These are phyloP conservation scores for Albula glossodonta DNA, from an alignment of 2,113 vertebrate species.

Conservation along the genomic window DNA sequence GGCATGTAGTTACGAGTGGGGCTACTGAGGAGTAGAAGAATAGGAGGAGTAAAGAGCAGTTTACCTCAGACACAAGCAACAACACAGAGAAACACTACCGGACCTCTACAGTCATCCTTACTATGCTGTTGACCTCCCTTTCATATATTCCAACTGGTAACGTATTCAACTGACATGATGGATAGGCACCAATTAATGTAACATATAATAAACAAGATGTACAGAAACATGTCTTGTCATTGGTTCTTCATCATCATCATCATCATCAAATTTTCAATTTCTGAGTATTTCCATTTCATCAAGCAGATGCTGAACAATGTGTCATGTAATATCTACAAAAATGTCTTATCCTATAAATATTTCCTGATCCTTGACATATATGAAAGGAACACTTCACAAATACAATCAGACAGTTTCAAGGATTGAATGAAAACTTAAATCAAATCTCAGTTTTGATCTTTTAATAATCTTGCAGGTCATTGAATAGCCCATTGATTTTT, in stretches of 20 bases:
- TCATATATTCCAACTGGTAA: background rate
- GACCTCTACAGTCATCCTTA: background rate
- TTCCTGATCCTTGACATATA: background rate
- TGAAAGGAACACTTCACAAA: background rate
- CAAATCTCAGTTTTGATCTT: background rate
- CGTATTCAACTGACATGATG: background rate
- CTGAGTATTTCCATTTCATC: background rate
- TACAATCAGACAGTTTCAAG: background rate
- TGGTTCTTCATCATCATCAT: background rate
- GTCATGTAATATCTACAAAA: background rate
- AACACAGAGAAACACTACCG: background rate
- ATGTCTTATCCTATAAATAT: background rate
- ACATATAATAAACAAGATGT: background rate
- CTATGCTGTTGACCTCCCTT: background rate
- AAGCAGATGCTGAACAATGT: background rate
- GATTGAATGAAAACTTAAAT: background rate
- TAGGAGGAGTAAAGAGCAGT: no score
- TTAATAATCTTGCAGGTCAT: no score
- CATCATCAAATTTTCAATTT: background rate
- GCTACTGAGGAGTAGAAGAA: background rate
- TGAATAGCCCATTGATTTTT: no score
- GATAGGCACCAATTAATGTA: background rate
- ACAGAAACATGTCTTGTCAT: background rate
- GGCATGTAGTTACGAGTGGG: background rate
- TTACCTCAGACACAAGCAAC: background rate